Conservation (phyloP, 1,140 invertebrate genomes). For the Hycleus cichorii region DNA sequence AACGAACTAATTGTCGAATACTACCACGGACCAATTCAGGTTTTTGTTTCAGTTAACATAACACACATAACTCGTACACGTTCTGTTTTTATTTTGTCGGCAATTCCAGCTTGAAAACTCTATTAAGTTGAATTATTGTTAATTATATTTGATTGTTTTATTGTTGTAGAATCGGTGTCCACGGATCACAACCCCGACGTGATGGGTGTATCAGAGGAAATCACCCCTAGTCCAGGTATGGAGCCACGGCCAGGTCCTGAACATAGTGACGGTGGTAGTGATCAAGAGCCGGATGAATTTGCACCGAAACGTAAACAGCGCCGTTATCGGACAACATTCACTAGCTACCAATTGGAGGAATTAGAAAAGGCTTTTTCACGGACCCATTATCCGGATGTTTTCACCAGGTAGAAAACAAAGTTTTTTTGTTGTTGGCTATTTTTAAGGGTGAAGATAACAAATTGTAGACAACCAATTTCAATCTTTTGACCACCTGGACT, state of each 20-base stretch:
- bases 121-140: too few species aligned
- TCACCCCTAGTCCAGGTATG: constrained; percentile 33
- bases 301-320: constrained; percentile 85
- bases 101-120: too few species aligned
- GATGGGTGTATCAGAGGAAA: constrained; percentile 40
- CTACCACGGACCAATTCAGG: constrained; percentile 7
- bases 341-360: constrained; percentile 92
- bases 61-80: not conserved
- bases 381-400: constrained; percentile 97
- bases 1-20: constrained; percentile 25
- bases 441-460: too few species aligned
- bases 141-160: too few species aligned
- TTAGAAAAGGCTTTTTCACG: constrained; percentile 94
- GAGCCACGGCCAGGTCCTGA: constrained; percentile 32
- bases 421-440: too few species aligned
- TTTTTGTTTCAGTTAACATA: constrained; percentile 3
- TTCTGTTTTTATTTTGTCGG: too few species aligned
- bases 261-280: constrained; percentile 53
- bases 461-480: too few species aligned
- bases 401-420: constrained; percentile 70
- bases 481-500: too few species aligned
- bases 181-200: constrained; percentile 32
- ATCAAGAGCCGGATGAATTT: constrained; percentile 72
- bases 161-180: constrained; percentile 36
- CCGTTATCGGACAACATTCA: constrained; percentile 89